Base-by-base conservation (phyloP, 2,888 invertebrate species). In the Chrysopilus asiliformis region DNA sequence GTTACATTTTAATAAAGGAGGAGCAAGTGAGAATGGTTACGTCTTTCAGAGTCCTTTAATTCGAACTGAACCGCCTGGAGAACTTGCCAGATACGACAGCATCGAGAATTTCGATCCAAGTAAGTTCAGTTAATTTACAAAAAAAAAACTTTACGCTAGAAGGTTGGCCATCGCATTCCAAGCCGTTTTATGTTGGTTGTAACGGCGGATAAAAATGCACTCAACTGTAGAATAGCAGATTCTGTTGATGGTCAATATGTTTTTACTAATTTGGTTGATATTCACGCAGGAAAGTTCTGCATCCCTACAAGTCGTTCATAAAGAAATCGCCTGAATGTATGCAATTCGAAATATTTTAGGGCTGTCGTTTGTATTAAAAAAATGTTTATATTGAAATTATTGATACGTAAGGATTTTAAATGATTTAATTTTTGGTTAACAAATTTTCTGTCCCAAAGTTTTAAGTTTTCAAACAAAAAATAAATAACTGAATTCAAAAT, bases 21-120 rank as follows among this genome's bases (percentile, higher is more conserved):
- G 43, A 18, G 28, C 31, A 13, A 32, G 37, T 14, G 42, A 41
- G 7, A 38, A 40, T 32, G 43, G 42, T 22, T 46, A 43, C 32
- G 31, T 48, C 14, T 48, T 51, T 29, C 50, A 51, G 45, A 53
- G 50, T 45, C 52, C 52, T 8, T 41, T 51, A 15, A 49, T 53
- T 12, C 43, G 48, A 39, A 48, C 49, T 2, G 51, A 50, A 34
- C 45, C 45, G 7, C 33, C 45, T 9, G 42, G 43, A 33, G 46
- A 43, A 12, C 32, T 50, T 15, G 45, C 48, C 20, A 47, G 44
- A 32, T 47, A 45, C 12, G 47, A 49, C 37, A 51, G 50, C 29
- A 36, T 51, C 19, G 51, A 50, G 40, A 39, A 46, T 40, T 42
- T 50, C 26, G 45, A 49, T 39, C 39, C 47, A 34, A 47, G 51